Evolutionary conservation across 2,888 invertebrate species (phyloP), one percentile per base, ranked within the genome.

Genomic region (Margaritifera margaritifera): DNA sequence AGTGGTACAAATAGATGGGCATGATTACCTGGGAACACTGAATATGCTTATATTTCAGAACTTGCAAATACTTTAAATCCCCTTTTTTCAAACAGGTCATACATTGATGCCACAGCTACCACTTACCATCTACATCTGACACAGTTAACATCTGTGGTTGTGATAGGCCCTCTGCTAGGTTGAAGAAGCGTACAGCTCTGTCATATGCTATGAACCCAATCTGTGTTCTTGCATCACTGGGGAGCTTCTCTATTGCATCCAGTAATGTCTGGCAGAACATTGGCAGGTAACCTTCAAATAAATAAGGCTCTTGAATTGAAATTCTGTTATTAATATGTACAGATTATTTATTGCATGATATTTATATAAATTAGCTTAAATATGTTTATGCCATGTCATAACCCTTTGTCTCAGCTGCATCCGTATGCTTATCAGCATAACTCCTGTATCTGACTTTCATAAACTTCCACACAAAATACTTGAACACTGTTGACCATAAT

Each of bases 151-250:
- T 90, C 75, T 90, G 89, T 55, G 91, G 91, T 65, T 89, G 88
- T 2, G 89, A 86, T 18, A 86, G 82, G 6, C 86, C 88, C 64
- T 87, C 87, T 6, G 84, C 84, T 62, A 90, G 77, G 71, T 89
- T 94, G 90, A 96, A 99, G 90, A 97, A 99, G 90, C 99, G 98
- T 68, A 99, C 92, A 66, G 94, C 93, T 66, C 95, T 94, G 90
- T 99, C 97, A 87, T 93, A 97, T 25, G 97, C 96, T 67, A 99
- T 92, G 90, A 99, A 97, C 19, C 97, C 98, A 79, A 99, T 93
- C 91, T 96, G 95, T 18, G 97, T 96, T 68, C 99, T 93, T 25
- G 95, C 93, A 89, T 99, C 99, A 15, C 99, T 99, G 0, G 99
- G 99, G 82, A 99, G 91, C 86, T 94, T 94, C 65, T 95, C 94